phyloP scores from a whole-genome alignment of 1,140 invertebrate species.

The Pogonomyrmex barbatus region DNA sequence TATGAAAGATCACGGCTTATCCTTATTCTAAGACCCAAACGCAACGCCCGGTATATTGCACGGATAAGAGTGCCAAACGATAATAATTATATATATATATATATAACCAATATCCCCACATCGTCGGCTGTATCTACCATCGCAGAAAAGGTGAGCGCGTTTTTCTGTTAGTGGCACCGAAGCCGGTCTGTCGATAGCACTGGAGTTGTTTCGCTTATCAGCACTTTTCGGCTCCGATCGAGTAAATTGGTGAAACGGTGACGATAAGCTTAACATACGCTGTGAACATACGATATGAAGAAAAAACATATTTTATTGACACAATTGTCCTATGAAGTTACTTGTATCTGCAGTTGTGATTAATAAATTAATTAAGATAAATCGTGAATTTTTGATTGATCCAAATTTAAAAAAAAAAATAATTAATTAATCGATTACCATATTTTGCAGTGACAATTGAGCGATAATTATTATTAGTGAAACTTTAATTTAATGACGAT shows the following conservation, averaged over 20 bases:
- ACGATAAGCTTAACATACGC: slow-evolving; percentile 19
- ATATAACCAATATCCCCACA: slow-evolving; percentile 78
- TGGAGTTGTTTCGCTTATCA: slow-evolving; percentile 43
- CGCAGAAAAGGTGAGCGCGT: slow-evolving; percentile 73
- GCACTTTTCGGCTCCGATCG: not conserved
- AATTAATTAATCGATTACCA: not conserved
- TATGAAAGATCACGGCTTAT: not conserved
- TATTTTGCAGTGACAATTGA: not conserved
- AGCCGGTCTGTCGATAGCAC: slow-evolving; percentile 77
- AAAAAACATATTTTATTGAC: slow-evolving; percentile 1
- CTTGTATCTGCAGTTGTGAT: not conserved
- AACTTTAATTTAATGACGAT: not conserved
- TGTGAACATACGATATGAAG: slow-evolving; percentile 18
- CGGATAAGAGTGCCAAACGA: slow-evolving; percentile 80
- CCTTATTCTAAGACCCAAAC: not conserved
- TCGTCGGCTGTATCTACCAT: slow-evolving; percentile 35
- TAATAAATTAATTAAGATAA: slow-evolving; percentile 21
- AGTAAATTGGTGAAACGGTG: not conserved
- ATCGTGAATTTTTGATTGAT: not conserved
- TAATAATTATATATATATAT: slow-evolving; percentile 82
- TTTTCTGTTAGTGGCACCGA: slow-evolving; percentile 79
- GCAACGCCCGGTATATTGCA: slow-evolving; percentile 62
- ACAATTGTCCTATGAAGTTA: not conserved
- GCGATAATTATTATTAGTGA: slow-evolving; percentile 6
- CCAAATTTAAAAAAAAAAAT: not conserved